phyloP scores from a whole-genome alignment of 1,140 invertebrate species.

The Acromyrmex echinatior region DNA sequence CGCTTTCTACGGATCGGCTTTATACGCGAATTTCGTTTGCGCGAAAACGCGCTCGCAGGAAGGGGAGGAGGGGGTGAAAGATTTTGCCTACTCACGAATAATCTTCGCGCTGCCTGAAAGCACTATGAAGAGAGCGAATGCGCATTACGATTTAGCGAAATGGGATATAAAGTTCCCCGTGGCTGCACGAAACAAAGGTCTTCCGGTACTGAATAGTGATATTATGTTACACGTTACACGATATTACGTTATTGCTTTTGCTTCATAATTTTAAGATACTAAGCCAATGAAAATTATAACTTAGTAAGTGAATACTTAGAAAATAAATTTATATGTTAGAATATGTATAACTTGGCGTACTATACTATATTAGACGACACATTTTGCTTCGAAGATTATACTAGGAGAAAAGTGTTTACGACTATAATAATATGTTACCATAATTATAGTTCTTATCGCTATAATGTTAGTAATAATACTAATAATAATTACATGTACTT shows the following conservation, averaged over 20 bases:
- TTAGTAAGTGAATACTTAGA: neutral
- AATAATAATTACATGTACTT: too few relatives aligned
- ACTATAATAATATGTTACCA: too few relatives aligned
- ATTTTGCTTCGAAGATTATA: neutral
- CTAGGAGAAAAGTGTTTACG: too few relatives aligned
- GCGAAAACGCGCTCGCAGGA: slow-evolving; percentile 29
- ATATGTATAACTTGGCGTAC: neutral
- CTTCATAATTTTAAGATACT: slow-evolving; percentile 25
- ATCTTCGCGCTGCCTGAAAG: slow-evolving; percentile 32
- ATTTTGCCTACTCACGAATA: slow-evolving; percentile 53
- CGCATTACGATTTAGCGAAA: slow-evolving; percentile 45
- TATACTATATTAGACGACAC: neutral
- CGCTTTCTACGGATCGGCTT: slow-evolving; percentile 44
- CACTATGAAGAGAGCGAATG: slow-evolving; percentile 31
- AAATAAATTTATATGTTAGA: neutral
- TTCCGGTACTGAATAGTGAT: slow-evolving; percentile 39
- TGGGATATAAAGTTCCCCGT: slow-evolving; percentile 52
- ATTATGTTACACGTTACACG: slow-evolving; percentile 41
- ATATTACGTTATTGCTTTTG: slow-evolving; percentile 29
- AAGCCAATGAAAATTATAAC: slow-evolving; percentile 13
- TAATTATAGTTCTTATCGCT: too few relatives aligned
- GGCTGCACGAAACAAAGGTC: slow-evolving; percentile 37
- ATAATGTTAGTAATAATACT: too few relatives aligned
- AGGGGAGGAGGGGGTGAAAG: neutral
- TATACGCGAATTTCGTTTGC: slow-evolving; percentile 49